Evolutionary conservation across 2,888 invertebrate genomes (phyloP), one percentile per base, ranked within the genome.

Genomic region (Caenorhabditis angaria): DNA sequence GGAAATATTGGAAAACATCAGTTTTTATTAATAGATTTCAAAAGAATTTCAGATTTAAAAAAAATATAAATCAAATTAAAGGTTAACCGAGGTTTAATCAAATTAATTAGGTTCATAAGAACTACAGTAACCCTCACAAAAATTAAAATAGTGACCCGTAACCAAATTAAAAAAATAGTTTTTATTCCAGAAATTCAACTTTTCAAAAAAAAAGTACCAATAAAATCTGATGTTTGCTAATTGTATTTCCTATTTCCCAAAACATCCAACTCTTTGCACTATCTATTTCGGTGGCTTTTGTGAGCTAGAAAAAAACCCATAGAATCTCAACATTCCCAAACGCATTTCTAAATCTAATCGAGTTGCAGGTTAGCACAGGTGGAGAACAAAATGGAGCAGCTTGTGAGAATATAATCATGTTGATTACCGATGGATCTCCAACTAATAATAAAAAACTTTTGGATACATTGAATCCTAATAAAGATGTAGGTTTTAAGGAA

Each of bases 401-500:
- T 87, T 99, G 99, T 88, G 99, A 99, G 90, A 93, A 96, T 90
- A 97, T 96, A 32, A 97, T 99, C 85, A 97, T 99, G 97, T 90
- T 99, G 82, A 92, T 99, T 82, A 97, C 97, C n/a, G 99, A 99
- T 89, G 97, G 97, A 27, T 95, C 97, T 20, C 95, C 97, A 54
- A 94, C 94, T 14, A 41, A 41, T 41, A 41, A 41, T 41, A 41
- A 41, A 14, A 18, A 18, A 12, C 92, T 96, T 65, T 99, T 99
- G 89, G 92, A 94, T 87, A 90, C 91, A 79, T 94, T 93, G 90
- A 99, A 97, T 89, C 94, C 94, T 0, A 94, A 95, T 84, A 87
- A 87, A 69, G 85, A 87, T 69, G 89, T 89, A 18, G 18, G 41
- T 41, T 41, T n/a, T n/a, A n/a, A n/a, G n/a, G n/a, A n/a, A n/a